Base-by-base conservation (phyloP, 2,888 invertebrate genomes). In the Melolontha melolontha region DNA sequence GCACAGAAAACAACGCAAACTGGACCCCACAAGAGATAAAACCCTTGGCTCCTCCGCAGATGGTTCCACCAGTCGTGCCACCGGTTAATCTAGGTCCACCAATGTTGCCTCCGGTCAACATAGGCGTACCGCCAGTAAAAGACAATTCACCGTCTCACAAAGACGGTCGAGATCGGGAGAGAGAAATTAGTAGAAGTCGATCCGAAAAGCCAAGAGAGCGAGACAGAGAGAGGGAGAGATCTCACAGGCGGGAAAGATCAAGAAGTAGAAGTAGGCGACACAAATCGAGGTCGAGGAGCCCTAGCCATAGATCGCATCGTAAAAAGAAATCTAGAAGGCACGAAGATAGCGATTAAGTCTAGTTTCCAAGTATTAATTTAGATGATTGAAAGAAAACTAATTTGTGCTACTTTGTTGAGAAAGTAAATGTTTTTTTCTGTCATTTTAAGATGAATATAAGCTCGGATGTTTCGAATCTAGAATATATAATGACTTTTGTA, bases 241-340 rank as follows among this genome's bases (percentile, higher is more conserved):
- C 91, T 5, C 89, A 90, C 77, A 84, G 91, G 66, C 85, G 90
- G 12, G 90, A 91, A 69, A 85, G 91, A 66, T 90, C 90, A n/a
- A 85, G 90, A 10, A 90, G 90, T 8, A 84, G 89, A 65, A 89
- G 90, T 0, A 82, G 88, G 74, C 86, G 92, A 66, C 91, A 91
- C 81, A 90, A 91, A 79, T 91, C 91, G 1, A 85, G 91, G 51
- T 91, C 91, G 4, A 87, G 75, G 34, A 91, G 91, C 76, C 91
- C 91, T 50, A 88, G 89, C 68, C 88, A 89, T 70, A 85, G 90
- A 63, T 79, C 82, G 34, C 87, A 87, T 71, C 84, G 85, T 70
- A 87, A 88, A 62, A 91, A 91, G 83, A 91, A 91, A 84, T 87
- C 93, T 77, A 90, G 92, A 42, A 91, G 83, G 52, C 83, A 93